A percentile compares a stretch with the other conserved stretches of the same genome.
phyloP scores from a whole-genome alignment of 2,113 vertebrate species.

The Toxostoma redivivum region DNA sequence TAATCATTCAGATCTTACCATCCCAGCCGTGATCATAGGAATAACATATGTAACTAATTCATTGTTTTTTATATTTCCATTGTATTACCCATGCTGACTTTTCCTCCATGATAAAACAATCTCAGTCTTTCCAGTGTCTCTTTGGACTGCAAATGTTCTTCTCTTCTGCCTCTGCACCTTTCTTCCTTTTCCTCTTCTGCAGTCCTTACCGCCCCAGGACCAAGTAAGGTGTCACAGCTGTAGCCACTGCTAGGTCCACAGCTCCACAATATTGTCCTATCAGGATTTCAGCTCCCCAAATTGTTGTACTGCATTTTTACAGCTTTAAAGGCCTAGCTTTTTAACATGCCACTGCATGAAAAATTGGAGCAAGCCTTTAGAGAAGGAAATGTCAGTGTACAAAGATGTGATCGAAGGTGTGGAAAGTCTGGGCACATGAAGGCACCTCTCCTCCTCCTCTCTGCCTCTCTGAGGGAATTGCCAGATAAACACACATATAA shows the following conservation, averaged over 20 bases:
- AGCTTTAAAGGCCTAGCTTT: neutral
- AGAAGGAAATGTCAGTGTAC: neutral
- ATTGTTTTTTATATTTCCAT: neutral
- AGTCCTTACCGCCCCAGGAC: neutral
- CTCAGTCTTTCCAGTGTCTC: neutral
- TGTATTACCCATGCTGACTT: neutral
- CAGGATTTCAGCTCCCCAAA: neutral
- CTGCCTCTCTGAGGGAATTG: neutral
- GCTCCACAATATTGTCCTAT: neutral
- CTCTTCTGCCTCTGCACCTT: neutral
- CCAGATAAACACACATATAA: neutral
- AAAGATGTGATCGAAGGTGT: neutral
- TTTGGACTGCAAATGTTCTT: neutral
- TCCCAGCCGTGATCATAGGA: neutral
- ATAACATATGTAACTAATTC: neutral
- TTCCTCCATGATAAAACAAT: neutral
- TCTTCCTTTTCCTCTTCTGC: neutral
- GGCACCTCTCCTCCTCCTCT: neutral
- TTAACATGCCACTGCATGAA: neutral
- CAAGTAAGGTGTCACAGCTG: accelerated
- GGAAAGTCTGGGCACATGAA: neutral
- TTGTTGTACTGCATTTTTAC: neutral
- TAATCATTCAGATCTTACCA: neutral
- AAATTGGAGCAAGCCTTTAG: neutral
- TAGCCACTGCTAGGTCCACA: neutral